phyloP scores from a whole-genome alignment of 1,140 invertebrate species.

The Schmidtea mediterranea region DNA sequence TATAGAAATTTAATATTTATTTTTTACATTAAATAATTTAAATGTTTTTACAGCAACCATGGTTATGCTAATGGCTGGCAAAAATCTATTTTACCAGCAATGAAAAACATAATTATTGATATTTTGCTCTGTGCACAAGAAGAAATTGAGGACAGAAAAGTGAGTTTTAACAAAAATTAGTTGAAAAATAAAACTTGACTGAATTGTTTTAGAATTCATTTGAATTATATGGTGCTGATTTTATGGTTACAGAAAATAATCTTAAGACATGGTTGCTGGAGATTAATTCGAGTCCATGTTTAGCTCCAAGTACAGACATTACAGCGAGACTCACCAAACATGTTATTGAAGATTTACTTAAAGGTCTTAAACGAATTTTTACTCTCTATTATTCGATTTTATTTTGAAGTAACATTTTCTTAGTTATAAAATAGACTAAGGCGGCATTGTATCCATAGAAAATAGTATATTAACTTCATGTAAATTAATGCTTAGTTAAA shows the following conservation, averaged over 20 bases:
- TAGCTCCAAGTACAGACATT: slow-evolving; percentile 58
- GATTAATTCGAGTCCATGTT: slow-evolving; percentile 69
- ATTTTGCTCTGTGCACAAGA: not conserved
- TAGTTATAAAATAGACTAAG: too few relatives aligned
- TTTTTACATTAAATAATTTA: too few relatives aligned
- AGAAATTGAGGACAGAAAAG: not conserved
- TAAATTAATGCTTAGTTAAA: too few relatives aligned
- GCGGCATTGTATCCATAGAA: too few relatives aligned
- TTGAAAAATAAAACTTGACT: not conserved
- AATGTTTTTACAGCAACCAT: slow-evolving; percentile 17
- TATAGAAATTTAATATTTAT: too few relatives aligned
- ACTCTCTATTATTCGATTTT: slow-evolving; percentile 11
- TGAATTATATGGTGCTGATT: slow-evolving; percentile 71
- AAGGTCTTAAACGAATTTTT: slow-evolving; percentile 43
- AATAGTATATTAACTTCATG: too few relatives aligned
- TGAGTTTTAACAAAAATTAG: not conserved
- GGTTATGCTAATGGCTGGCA: slow-evolving; percentile 53
- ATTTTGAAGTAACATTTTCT: too few relatives aligned
- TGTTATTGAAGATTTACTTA: slow-evolving; percentile 62
- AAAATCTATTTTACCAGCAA: slow-evolving; percentile 20
- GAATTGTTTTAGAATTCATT: slow-evolving; percentile 31
- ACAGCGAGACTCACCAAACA: slow-evolving; percentile 55
- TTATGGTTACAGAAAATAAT: slow-evolving; percentile 52
- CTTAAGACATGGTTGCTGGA: slow-evolving; percentile 68
- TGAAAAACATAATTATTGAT: not conserved